phyloP scores from a whole-genome alignment of 2,113 vertebrate genomes.

The Colaptes auratus region DNA sequence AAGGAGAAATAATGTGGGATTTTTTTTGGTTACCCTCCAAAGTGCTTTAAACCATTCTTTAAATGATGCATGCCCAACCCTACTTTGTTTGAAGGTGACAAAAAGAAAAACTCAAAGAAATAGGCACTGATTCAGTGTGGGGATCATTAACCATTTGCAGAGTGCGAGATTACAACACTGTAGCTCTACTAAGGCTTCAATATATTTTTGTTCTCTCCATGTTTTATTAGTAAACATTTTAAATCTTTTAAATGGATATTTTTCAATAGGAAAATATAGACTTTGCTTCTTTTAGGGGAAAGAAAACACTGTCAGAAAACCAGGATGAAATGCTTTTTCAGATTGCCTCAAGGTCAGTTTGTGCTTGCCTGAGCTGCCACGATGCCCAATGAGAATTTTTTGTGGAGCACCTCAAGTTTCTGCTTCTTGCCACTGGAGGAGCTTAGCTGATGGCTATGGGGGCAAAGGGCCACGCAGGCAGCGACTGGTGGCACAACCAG shows the following conservation, averaged over 20 bases:
- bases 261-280: not conserved
- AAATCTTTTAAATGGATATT: not conserved
- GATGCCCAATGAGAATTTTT: not conserved
- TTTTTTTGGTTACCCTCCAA: not conserved
- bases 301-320: not conserved
- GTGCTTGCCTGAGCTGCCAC: not conserved
- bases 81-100: not conserved
- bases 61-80: not conserved
- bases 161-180: not conserved
- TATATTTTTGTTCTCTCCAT: not conserved
- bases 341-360: not conserved
- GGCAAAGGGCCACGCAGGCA: not conserved
- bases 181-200: not conserved
- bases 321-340: not conserved
- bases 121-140: not conserved
- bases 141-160: not conserved
- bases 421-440: not conserved
- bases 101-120: not conserved
- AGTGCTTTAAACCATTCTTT: not conserved
- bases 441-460: accelerated
- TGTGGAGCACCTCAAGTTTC: not conserved
- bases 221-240: not conserved
- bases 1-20: not conserved
- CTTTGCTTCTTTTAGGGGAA: not conserved
- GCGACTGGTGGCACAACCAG: not conserved